Evolutionary conservation across 1,140 invertebrate species (phyloP).

Genomic region (Drosophila pseudoobscura): DNA sequence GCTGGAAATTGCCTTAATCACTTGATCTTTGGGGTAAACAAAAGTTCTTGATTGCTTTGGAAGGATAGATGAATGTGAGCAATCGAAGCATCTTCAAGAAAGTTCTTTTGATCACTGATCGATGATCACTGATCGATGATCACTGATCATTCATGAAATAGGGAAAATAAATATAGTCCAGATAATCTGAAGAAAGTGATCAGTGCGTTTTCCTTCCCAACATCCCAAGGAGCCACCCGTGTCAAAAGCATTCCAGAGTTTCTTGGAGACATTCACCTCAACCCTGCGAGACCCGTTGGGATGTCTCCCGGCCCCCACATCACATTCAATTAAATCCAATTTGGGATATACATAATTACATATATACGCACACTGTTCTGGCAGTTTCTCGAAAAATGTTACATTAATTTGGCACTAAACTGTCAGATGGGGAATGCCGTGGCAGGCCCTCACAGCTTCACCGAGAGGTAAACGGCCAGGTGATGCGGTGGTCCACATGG

Average conservation of each 20-base stretch:
- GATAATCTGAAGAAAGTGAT: too few species aligned
- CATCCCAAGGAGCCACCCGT: slow-evolving; percentile 25
- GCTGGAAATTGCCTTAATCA: background rate
- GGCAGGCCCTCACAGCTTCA: slow-evolving; percentile 38
- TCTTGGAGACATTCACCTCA: background rate
- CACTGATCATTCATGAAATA: too few species aligned
- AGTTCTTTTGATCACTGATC: too few species aligned
- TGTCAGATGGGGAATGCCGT: slow-evolving; percentile 50
- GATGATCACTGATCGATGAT: too few species aligned
- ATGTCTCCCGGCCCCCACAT: slow-evolving; percentile 30
- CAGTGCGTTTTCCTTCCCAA: too few species aligned
- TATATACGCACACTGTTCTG: slow-evolving; percentile 55
- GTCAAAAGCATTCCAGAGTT: slow-evolving; percentile 11
- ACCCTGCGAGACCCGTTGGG: slow-evolving; percentile 22
- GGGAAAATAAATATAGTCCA: too few species aligned
- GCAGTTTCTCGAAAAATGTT: slow-evolving; percentile 67
- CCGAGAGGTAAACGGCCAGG: slow-evolving; percentile 52
- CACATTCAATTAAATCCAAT: slow-evolving; percentile 65
- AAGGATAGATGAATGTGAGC: too few species aligned
- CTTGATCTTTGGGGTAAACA: too few species aligned
- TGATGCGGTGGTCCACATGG: slow-evolving; percentile 34
- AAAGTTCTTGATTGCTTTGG: too few species aligned
- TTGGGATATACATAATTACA: slow-evolving; percentile 60
- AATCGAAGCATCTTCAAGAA: too few species aligned
- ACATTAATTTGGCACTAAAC: slow-evolving; percentile 78